Evolutionary conservation across 1,140 invertebrate genomes (phyloP), one percentile per base, ranked within the genome.

Genomic region (Macrosteles quadrilineatus): DNA sequence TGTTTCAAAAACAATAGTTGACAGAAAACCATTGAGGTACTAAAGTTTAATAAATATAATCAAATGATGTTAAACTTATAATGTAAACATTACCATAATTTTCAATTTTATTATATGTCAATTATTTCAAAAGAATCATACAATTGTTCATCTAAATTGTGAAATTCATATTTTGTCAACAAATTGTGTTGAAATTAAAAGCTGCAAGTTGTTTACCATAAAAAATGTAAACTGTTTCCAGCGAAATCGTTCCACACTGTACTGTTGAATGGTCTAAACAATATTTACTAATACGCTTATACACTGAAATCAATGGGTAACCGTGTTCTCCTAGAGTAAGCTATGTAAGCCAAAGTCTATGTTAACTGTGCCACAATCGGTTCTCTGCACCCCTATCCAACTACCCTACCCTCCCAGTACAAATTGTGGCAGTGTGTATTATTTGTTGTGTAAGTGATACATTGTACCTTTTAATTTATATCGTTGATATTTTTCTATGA

Each of bases 261-360:
- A 59, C 55, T 59, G 55, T 59, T 59, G 27, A 59, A 59, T 59
- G 55, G 55, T 59, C 55, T 59, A 59, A 59, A 59, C 23, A 59
- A 59, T 59, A 30, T 59, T 59, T 59, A 59, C 55, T 59, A 29
- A 59, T 59, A 59, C 55, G 55, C 55, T 59, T 59, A 59, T 59
- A 27, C 12, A 59, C 55, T 59, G 55, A 59, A 50, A 59, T 59
- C 55, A 59, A 2, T 59, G 55, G 55, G 12, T 59, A 27, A 59
- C 55, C 27, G 55, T 59, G 55, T 59, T 59, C 55, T 59, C 14
- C 2, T 59, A 59, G 55, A n/a, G 23, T 59, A 59, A 59, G 55
- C 21, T 59, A 29, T 29, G 21, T 36, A 36, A 36, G 32, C 32
- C 32, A 36, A 6, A 36, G 21, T 50, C 47, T 50, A 23, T 50